Percentiles rank a stretch among this genome's conserved stretches.
These are phyloP conservation scores for Phoeniculus purpureus DNA, from an alignment of 2,797 vertebrate species.

Conservation along the genomic window DNA sequence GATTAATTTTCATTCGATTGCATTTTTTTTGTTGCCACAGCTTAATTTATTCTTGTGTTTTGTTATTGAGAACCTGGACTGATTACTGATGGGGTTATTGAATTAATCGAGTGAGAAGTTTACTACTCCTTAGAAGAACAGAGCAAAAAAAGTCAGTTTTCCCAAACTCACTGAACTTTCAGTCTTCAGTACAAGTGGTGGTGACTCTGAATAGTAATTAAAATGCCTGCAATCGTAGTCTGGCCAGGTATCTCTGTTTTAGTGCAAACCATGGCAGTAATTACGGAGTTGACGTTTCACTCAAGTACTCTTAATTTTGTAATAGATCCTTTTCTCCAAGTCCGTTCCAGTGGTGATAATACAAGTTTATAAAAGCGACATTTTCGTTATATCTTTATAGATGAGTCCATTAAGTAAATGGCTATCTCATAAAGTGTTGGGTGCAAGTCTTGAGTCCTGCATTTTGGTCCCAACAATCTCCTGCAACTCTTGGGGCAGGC, in stretches of 20 bases:
- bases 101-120: background rate
- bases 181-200: background rate
- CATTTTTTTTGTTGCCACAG: background rate
- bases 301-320: background rate
- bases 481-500: no score
- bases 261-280: background rate
- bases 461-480: no score
- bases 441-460: no score
- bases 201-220: background rate
- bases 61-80: background rate
- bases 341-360: background rate
- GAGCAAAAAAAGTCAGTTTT: background rate
- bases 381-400: background rate
- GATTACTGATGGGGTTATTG: background rate
- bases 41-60: background rate
- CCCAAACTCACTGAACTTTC: background rate
- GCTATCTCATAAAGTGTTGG: no score
- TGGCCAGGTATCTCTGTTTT: background rate
- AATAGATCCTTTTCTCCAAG: background rate
- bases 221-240: background rate
- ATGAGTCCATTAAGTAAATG: background rate
- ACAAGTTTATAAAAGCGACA: background rate
- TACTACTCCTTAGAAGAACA: background rate
- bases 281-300: background rate
- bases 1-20: background rate